phyloP scores from a whole-genome alignment of 2,888 invertebrate species.

The Folsomia manolachei region DNA sequence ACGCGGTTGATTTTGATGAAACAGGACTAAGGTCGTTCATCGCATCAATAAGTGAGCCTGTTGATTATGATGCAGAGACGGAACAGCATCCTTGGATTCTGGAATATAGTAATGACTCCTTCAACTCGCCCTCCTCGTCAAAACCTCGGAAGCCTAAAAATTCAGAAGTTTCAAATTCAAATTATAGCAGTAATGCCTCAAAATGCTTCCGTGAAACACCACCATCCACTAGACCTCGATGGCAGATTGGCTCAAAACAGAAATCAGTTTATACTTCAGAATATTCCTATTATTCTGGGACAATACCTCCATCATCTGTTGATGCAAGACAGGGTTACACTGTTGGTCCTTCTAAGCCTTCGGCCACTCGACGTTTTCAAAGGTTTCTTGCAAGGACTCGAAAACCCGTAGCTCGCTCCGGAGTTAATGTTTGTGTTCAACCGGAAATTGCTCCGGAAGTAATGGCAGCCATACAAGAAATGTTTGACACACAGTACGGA shows the following conservation, averaged over 20 bases:
- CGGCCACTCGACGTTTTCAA: not conserved
- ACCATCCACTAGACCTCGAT: too few species aligned
- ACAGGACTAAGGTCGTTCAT: not conserved
- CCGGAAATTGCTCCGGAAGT: not conserved
- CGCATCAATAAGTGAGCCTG: too few species aligned
- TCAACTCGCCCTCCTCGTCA: too few species aligned
- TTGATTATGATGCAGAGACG: not conserved
- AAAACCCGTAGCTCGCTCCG: not conserved
- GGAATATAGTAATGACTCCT: too few species aligned
- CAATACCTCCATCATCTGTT: not conserved
- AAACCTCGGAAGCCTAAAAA: not conserved
- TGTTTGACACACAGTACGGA: too few species aligned
- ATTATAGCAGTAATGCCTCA: not conserved
- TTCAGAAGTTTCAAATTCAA: not conserved
- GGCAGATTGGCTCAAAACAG: too few species aligned
- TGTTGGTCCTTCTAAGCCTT: not conserved
- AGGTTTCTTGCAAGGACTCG: not conserved
- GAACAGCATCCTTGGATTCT: not conserved
- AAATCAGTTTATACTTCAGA: too few species aligned
- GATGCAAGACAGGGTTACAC: not conserved
- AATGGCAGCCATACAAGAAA: not conserved
- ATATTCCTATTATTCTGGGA: not conserved
- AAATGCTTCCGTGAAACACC: not conserved
- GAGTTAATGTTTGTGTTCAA: not conserved
- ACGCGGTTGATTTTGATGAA: not conserved